Percentiles rank a stretch among this genome's conserved stretches.
These are phyloP conservation scores for Drosophila bifasciata DNA, from an alignment of 1,140 invertebrate species.

Conservation along the genomic window DNA sequence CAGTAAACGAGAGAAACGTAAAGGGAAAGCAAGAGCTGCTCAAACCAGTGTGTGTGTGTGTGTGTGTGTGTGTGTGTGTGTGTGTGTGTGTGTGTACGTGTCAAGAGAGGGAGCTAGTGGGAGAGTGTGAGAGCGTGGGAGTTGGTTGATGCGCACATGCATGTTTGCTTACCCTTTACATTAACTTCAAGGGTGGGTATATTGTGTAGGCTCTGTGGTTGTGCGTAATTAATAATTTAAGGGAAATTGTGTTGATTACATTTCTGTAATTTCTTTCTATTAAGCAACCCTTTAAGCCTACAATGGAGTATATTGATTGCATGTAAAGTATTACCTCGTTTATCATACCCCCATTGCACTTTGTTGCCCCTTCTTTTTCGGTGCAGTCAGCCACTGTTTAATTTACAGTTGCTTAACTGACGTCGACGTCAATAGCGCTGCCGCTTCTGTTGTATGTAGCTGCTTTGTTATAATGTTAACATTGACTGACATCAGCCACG, in stretches of 20 bases:
- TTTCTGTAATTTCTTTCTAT: no score
- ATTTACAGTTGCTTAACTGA: slow-evolving; percentile 46
- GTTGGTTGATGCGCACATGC: slow-evolving; percentile 26
- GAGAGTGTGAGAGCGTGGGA: slow-evolving; percentile 47
- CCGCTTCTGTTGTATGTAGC: slow-evolving; percentile 10
- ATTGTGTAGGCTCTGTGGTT: slow-evolving; percentile 1
- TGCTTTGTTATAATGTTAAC: slow-evolving; percentile 36
- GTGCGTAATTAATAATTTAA: not conserved
- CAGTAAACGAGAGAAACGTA: slow-evolving; percentile 16
- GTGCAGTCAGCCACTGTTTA: slow-evolving; percentile 10
- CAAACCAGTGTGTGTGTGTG: slow-evolving; percentile 16
- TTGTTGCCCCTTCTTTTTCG: slow-evolving; percentile 4
- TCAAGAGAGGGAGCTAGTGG: slow-evolving; percentile 10
- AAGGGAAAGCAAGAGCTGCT: slow-evolving; percentile 9
- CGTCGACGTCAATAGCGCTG: slow-evolving; percentile 4
- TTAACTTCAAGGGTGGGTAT: slow-evolving; percentile 1
- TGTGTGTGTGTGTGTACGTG: slow-evolving; percentile 11
- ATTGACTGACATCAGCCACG: slow-evolving; percentile 48
- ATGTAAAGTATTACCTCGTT: no score
- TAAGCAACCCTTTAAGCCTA: no score
- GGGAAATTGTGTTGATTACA: not conserved
- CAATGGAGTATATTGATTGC: no score
- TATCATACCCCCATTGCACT: no score
- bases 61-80: slow-evolving; percentile 18
- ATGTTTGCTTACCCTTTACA: slow-evolving; percentile 23